Conservation (phyloP, 2,797 vertebrate genomes). For the Nothura maculosa region DNA sequence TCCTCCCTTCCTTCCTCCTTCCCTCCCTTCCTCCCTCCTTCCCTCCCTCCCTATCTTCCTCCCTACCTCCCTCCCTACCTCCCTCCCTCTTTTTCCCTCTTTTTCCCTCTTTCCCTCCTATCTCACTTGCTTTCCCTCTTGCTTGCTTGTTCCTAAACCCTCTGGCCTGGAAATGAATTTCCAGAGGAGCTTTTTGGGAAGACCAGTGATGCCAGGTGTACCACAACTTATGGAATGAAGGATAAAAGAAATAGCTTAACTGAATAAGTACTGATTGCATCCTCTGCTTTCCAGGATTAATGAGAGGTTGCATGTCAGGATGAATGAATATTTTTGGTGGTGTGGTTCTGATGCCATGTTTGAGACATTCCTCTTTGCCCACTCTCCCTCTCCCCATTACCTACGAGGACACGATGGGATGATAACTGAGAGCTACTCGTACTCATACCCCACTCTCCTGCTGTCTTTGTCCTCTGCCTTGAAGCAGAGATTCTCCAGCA, state of each 20-base stretch:
- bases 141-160: fast-evolving
- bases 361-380: background rate
- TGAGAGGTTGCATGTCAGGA: fast-evolving
- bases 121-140: background rate
- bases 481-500: background rate
- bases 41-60: fast-evolving
- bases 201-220: background rate
- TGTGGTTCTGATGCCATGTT: background rate
- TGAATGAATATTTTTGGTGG: background rate
- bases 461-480: background rate
- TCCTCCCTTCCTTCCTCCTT: fast-evolving
- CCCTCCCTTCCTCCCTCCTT: too few relatives aligned
- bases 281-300: background rate
- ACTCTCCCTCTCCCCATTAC: background rate
- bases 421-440: background rate
- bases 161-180: background rate
- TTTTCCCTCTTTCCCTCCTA: background rate
- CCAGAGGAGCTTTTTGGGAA: background rate
- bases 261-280: background rate
- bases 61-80: too few relatives aligned
- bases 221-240: background rate
- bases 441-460: background rate
- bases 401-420: fast-evolving
- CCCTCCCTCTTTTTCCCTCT: background rate
- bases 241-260: background rate